Evolutionary conservation across 2,797 vertebrate genomes (phyloP).

Genomic region (Myotis findleyi): DNA sequence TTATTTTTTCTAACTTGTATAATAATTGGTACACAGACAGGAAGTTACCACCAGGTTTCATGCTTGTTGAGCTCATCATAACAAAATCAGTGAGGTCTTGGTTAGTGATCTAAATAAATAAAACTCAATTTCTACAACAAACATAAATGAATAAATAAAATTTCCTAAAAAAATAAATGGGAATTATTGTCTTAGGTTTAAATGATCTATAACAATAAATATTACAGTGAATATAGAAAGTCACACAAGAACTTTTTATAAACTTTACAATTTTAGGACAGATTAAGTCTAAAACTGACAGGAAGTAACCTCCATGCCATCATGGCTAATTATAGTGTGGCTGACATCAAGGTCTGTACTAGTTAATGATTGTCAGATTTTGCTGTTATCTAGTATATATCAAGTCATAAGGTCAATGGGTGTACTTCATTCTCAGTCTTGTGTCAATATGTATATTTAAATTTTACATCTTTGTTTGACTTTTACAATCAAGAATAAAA

Average conservation of each 20-base stretch:
- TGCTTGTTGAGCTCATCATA: neutral
- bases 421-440: neutral
- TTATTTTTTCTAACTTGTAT: neutral
- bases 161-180: conserved; percentile 36
- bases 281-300: neutral
- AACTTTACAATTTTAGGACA: neutral
- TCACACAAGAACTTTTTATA: neutral
- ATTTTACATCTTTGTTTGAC: neutral
- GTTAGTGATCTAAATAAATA: conserved; percentile 19
- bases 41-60: neutral
- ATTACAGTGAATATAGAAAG: neutral
- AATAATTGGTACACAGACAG: neutral
- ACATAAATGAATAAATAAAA: neutral
- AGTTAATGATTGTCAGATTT: neutral
- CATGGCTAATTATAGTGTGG: neutral
- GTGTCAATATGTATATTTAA: neutral
- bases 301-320: neutral
- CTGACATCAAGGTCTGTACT: neutral
- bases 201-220: neutral
- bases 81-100: conserved; percentile 52
- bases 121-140: neutral
- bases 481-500: conserved; percentile 23
- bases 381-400: neutral
- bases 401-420: neutral
- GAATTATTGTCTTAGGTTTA: conserved; percentile 6